Conservation (phyloP, 2,113 vertebrate species). For the Ammospiza caudacuta region DNA sequence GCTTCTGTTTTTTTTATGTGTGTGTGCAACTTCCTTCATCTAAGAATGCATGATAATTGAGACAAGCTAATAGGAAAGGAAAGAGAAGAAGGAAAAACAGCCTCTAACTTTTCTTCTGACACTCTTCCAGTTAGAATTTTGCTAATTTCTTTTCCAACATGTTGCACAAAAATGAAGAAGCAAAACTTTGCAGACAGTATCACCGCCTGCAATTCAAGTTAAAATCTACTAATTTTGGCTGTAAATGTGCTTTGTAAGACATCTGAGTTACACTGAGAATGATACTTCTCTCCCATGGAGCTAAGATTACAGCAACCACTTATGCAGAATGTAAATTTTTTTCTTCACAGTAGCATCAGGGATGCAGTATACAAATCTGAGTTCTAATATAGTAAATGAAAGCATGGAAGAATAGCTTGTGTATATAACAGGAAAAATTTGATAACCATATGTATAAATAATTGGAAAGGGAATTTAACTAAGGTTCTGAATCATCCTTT, state of each 20-base stretch:
- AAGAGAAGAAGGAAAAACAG: background rate
- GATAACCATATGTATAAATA: background rate
- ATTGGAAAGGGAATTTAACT: conserved; percentile 9
- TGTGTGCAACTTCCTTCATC: background rate
- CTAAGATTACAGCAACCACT: background rate
- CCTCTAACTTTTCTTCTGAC: background rate
- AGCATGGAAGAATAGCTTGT: background rate
- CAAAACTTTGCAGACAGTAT: background rate
- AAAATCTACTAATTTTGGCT: background rate
- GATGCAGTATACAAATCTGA: background rate
- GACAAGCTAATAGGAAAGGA: background rate
- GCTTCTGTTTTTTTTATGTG: background rate
- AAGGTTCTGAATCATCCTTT: background rate
- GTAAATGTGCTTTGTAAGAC: background rate
- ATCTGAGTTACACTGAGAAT: background rate
- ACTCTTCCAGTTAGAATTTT: background rate
- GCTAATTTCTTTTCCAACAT: background rate
- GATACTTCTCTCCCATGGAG: background rate
- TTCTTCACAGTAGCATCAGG: background rate
- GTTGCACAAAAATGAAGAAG: background rate
- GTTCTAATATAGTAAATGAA: background rate
- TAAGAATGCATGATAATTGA: background rate
- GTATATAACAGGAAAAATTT: background rate
- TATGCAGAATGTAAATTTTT: background rate
- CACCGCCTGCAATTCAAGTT: background rate